Percentiles rank a stretch among this genome's conserved stretches.
Conservation (phyloP, 2,888 invertebrate genomes). For the Ernsta delagoae region DNA sequence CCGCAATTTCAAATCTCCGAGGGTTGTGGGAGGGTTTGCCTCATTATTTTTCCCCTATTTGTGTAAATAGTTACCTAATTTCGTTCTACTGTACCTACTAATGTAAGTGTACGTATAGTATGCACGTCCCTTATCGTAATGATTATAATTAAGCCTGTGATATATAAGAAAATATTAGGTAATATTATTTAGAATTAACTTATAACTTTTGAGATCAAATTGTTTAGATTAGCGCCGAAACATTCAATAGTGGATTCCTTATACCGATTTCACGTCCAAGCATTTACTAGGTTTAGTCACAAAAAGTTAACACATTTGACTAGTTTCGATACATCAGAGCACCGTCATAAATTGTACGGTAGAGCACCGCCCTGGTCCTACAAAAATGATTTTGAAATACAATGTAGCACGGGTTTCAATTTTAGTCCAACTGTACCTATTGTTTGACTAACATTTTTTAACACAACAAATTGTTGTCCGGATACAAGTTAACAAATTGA, state of each 20-base stretch:
- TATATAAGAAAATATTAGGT: conserved; percentile 78
- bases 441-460: conserved; percentile 21
- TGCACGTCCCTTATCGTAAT: conserved; percentile 81
- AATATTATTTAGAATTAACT: conserved; percentile 64
- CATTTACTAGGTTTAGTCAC: conserved; percentile 27
- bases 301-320: conserved; percentile 19
- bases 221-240: conserved; percentile 29
- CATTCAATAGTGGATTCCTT: background rate
- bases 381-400: conserved; percentile 28
- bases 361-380: conserved; percentile 23
- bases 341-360: conserved; percentile 24
- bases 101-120: conserved; percentile 78
- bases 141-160: conserved; percentile 84
- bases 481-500: conserved; percentile 21
- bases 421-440: conserved; percentile 21
- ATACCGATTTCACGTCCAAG: conserved; percentile 15
- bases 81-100: conserved; percentile 72
- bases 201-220: conserved; percentile 33
- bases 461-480: conserved; percentile 17
- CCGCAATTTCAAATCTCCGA: conserved; percentile 81
- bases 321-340: conserved; percentile 28
- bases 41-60: conserved; percentile 84
- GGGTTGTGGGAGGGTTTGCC: conserved; percentile 83
- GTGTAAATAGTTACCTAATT: conserved; percentile 84
- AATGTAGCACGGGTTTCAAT: conserved; percentile 15